A percentile compares a stretch with the other conserved stretches of the same genome.
Evolutionary conservation across 1,140 invertebrate genomes (phyloP).

Genomic region (Metopolophium dirhodum): DNA sequence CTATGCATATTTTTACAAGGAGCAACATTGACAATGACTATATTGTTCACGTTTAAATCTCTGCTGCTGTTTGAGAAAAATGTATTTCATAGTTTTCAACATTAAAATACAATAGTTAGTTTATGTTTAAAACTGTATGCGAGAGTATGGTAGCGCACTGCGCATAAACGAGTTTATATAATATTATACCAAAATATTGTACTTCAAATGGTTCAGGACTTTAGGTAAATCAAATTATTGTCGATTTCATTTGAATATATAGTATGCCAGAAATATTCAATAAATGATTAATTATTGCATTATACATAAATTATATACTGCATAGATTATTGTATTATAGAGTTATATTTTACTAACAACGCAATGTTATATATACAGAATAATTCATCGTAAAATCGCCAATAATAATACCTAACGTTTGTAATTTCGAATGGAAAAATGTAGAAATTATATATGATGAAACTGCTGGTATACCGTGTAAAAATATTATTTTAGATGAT

Average conservation of each 20-base stretch:
- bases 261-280: neutral
- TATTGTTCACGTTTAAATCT: neutral
- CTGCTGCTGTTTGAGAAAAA: neutral
- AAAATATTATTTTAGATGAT: neutral
- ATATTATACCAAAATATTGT: neutral
- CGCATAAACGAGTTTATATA: neutral
- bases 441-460: neutral
- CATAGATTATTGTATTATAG: slow-evolving; percentile 12
- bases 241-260: neutral
- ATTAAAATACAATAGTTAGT: neutral
- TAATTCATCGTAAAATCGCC: neutral
- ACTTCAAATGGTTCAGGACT: neutral
- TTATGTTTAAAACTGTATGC: neutral
- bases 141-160: neutral
- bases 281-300: slow-evolving; percentile 11
- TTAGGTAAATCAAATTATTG: slow-evolving; percentile 3
- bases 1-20: neutral
- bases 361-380: neutral
- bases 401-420: neutral
- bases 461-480: neutral
- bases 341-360: slow-evolving; percentile 2
- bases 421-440: neutral
- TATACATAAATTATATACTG: slow-evolving; percentile 5
- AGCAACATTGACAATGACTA: neutral
- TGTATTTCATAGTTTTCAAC: neutral